These are phyloP conservation scores for Zonitis immaculata DNA, from an alignment of 2,888 invertebrate genomes.

Conservation along the genomic window DNA sequence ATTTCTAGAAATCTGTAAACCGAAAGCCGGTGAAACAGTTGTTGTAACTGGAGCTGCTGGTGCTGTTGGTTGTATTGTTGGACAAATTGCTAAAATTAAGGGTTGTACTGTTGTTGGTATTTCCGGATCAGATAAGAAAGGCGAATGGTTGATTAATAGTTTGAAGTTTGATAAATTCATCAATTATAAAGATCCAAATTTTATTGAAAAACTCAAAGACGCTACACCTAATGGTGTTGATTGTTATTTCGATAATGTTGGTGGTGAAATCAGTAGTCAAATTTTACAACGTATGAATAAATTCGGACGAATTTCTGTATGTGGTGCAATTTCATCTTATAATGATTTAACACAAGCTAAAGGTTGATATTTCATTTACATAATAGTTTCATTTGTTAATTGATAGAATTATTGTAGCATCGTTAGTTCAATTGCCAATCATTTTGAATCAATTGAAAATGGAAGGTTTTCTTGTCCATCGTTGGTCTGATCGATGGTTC, in stretches of 20 bases:
- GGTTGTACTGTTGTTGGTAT: conserved; percentile 68
- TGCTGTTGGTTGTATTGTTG: conserved; percentile 72
- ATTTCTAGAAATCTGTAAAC: conserved; percentile 63
- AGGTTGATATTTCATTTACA: conserved; percentile 20
- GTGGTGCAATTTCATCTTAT: conserved; percentile 66
- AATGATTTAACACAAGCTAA: conserved; percentile 47
- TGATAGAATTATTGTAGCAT: conserved; percentile 34
- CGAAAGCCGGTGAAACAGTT: conserved; percentile 67
- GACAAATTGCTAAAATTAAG: conserved; percentile 72
- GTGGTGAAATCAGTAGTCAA: conserved; percentile 63
- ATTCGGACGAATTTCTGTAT: conserved; percentile 62
- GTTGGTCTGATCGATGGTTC: conserved; percentile 55
- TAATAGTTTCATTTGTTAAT: background rate
- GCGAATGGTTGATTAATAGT: conserved; percentile 59
- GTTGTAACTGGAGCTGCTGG: conserved; percentile 72
- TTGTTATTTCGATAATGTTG: conserved; percentile 75
- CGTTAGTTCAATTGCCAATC: conserved; percentile 54
- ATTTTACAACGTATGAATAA: conserved; percentile 63
- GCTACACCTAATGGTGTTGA: conserved; percentile 67
- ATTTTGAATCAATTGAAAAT: conserved; percentile 57
- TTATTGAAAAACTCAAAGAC: conserved; percentile 54
- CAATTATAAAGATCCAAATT: conserved; percentile 64
- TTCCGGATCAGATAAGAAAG: conserved; percentile 67
- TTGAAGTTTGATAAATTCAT: conserved; percentile 64
- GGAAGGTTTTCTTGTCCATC: conserved; percentile 57